Conservation (phyloP, 1,140 invertebrate genomes). For the Eriocheir sinensis region DNA sequence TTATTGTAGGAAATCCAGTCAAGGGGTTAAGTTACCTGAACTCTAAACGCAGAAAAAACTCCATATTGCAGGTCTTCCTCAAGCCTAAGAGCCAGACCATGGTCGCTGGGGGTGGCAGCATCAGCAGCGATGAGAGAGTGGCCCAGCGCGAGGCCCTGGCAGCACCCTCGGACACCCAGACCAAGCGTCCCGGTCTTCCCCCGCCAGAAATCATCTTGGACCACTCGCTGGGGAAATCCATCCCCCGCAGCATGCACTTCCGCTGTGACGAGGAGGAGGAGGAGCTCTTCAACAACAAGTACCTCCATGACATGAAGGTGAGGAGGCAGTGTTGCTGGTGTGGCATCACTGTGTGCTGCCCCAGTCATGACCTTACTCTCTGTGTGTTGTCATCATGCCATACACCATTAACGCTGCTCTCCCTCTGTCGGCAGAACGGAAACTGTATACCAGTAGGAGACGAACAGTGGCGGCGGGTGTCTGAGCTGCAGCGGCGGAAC, state of each 20-base stretch:
- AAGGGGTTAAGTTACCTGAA: too few species aligned
- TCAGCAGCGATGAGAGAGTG: slow-evolving; percentile 18
- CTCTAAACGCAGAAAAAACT: too few species aligned
- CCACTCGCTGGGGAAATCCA: slow-evolving; percentile 78
- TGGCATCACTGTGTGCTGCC: background rate
- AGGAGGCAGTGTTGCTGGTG: slow-evolving; percentile 77
- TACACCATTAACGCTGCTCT: too few species aligned
- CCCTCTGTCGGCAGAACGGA: slow-evolving; percentile 36
- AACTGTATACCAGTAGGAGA: slow-evolving; percentile 37
- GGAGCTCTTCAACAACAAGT: slow-evolving; percentile 90
- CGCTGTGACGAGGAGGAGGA: slow-evolving; percentile 92
- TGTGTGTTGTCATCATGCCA: too few species aligned
- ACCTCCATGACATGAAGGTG: slow-evolving; percentile 86
- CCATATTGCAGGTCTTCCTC: slow-evolving; percentile 58
- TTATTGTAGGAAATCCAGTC: too few species aligned
- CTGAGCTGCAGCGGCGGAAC: slow-evolving; percentile 91
- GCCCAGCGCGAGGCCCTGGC: background rate
- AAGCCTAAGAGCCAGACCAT: slow-evolving; percentile 59
- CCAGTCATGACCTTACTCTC: background rate
- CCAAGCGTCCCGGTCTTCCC: background rate
- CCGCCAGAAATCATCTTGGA: slow-evolving; percentile 30
- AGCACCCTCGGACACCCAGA: background rate
- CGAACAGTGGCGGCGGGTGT: slow-evolving; percentile 82
- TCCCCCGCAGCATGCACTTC: slow-evolving; percentile 84
- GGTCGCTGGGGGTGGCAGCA: background rate